Base-by-base conservation (phyloP, 2,797 vertebrate genomes). In the Gadopsis bispinosus region DNA sequence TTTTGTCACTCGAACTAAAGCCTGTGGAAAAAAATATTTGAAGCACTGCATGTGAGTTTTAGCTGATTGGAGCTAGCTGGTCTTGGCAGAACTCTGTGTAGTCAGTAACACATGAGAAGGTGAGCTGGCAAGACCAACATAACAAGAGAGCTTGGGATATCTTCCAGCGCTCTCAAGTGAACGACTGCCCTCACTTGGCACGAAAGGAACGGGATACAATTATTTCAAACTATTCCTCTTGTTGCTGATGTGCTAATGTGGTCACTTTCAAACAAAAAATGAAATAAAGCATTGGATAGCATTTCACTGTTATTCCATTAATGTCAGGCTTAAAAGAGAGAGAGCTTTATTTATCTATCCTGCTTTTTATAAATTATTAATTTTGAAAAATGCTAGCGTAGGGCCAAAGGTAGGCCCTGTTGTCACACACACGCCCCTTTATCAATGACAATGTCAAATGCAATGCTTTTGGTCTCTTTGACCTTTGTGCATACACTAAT, bases 51-150 rank as follows among this genome's bases (percentile, higher is more conserved):
- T 53, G 56, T 55, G 45, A 68, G 68, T 70, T 71, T 75, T 29
- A 65, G 74, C 65, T 75, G 65, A 84, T 60, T 39, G 60, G 45
- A 76, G 37, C 31, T 26, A 22, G 66, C 17, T 75, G 78, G 68
- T 60, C 51, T 79, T 84, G 71, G 67, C 79, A 91, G 63, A 82
- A 71, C 51, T 71, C 53, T 19, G 55, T 75, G 58, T 19, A 60
- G 74, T 76, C 53, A 11, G 59, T 69, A 75, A 82, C 68, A 83
- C 77, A 83, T 65, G 75, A 84, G 35, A 75, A 79, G 63, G 72
- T 73, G 72, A 82, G 77, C 67, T 83, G 69, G 73, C 68, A 71
- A 67, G 26, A 64, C 59, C 59, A 55, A 63, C 26, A 64, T 17
- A 22, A 73, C 5, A 47, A 53, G 26, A 55, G 55, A 47, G 58